A percentile compares a stretch with the other conserved stretches of the same genome.
phyloP scores from a whole-genome alignment of 2,888 invertebrate species.

The Cantharis rustica region DNA sequence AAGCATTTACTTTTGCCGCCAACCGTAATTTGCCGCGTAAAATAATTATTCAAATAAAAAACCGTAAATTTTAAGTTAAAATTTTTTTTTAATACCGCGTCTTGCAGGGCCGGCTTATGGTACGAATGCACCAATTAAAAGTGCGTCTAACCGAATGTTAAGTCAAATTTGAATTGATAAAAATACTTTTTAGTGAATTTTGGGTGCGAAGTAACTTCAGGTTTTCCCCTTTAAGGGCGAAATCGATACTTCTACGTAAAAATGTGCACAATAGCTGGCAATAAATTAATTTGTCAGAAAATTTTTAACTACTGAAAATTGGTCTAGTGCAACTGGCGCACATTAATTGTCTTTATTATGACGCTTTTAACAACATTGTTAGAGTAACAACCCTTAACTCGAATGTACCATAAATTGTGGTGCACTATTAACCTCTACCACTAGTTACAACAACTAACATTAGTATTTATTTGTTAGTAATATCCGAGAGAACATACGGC shows the following conservation, averaged over 20 bases:
- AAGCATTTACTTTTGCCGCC: too few species aligned
- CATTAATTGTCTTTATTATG: slow-evolving; percentile 26
- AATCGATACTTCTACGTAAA: neutral
- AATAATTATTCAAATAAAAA: too few species aligned
- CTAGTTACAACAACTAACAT: slow-evolving; percentile 33
- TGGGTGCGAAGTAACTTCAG: neutral
- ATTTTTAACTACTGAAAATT: neutral
- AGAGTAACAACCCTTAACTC: slow-evolving; percentile 34
- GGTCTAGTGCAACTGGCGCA: slow-evolving; percentile 9
- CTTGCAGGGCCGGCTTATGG: too few species aligned
- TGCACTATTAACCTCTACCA: slow-evolving; percentile 37
- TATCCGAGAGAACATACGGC: slow-evolving; percentile 25
- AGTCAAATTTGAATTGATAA: too few species aligned
- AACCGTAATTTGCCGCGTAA: too few species aligned
- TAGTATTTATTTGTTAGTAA: slow-evolving; percentile 40
- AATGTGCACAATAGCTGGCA: neutral
- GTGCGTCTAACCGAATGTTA: too few species aligned
- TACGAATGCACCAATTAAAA: too few species aligned
- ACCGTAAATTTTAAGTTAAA: too few species aligned
- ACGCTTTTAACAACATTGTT: slow-evolving; percentile 34
- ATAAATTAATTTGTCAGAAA: slow-evolving; percentile 2
- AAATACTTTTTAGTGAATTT: neutral
- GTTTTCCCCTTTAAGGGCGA: neutral
- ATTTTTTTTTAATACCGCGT: too few species aligned
- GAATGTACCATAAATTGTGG: slow-evolving; percentile 37